Conservation (phyloP, 1,140 invertebrate species). For the Drosophila arizonae region DNA sequence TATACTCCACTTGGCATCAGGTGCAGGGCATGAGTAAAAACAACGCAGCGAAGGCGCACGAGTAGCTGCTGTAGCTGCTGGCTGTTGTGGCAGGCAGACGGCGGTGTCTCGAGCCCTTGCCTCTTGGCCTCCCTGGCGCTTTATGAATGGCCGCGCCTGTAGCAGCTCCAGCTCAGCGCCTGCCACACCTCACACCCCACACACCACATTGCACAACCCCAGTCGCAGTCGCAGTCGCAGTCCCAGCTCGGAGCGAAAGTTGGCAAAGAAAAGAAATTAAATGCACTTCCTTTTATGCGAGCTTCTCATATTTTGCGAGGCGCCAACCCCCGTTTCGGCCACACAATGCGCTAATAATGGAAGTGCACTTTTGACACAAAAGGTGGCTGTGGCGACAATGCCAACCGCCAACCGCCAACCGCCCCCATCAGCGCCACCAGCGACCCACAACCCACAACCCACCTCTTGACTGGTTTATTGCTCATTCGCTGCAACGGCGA, state of each 20-base stretch:
- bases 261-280: constrained; percentile 77
- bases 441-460: neutral
- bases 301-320: constrained; percentile 57
- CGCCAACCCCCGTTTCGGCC: neutral
- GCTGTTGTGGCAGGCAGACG: constrained; percentile 3
- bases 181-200: neutral
- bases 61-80: neutral
- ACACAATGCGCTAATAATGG: constrained; percentile 76
- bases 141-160: constrained; percentile 62
- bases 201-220: neutral
- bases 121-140: constrained; percentile 27
- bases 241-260: constrained; percentile 21
- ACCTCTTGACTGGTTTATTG: constrained; percentile 64
- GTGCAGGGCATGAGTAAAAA: neutral
- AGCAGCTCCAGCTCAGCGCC: neutral
- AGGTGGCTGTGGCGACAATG: constrained; percentile 73
- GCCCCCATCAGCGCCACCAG: neutral
- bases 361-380: constrained; percentile 81
- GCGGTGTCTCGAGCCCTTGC: neutral
- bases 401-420: neutral
- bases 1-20: neutral
- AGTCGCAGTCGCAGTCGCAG: neutral
- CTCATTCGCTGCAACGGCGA: constrained; percentile 75
- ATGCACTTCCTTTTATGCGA: constrained; percentile 77
- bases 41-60: neutral